A percentile compares a stretch with the other conserved stretches of the same genome.
Conservation (phyloP, 2,797 vertebrate genomes). For the Meriones psammophilus region DNA sequence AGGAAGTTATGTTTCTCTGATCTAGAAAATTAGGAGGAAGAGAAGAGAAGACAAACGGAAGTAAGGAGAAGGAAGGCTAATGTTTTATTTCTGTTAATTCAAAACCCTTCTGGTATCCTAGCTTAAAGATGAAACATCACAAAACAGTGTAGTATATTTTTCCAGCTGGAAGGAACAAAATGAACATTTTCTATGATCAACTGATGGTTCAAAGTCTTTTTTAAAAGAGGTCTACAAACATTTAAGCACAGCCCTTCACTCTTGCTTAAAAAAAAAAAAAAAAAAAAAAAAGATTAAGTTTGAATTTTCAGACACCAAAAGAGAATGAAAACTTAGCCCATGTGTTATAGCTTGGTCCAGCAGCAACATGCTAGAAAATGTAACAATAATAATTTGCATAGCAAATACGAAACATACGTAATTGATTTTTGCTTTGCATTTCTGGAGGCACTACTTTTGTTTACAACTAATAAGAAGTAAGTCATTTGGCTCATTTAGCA, state of each 20-base stretch:
- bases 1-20: constrained; percentile 70
- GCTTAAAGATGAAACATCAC: neutral
- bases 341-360: constrained; percentile 45
- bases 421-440: constrained; percentile 19
- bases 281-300: constrained; percentile 1
- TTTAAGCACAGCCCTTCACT: neutral
- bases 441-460: constrained; percentile 15
- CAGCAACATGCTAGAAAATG: constrained; percentile 16
- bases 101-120: neutral
- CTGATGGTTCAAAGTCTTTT: neutral
- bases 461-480: neutral
- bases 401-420: constrained; percentile 45
- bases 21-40: constrained; percentile 59
- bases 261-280: neutral
- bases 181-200: neutral
- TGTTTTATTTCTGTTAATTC: constrained; percentile 45
- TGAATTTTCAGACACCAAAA: constrained; percentile 36
- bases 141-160: neutral
- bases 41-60: constrained; percentile 48
- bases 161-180: constrained; percentile 31
- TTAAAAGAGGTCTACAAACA: constrained; percentile 20
- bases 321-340: constrained; percentile 11
- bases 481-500: neutral
- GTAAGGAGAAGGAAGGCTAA: constrained; percentile 7
- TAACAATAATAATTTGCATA: constrained; percentile 51